Evolutionary conservation across 2,113 vertebrate genomes (phyloP).

Genomic region (Dasyornis broadbenti): DNA sequence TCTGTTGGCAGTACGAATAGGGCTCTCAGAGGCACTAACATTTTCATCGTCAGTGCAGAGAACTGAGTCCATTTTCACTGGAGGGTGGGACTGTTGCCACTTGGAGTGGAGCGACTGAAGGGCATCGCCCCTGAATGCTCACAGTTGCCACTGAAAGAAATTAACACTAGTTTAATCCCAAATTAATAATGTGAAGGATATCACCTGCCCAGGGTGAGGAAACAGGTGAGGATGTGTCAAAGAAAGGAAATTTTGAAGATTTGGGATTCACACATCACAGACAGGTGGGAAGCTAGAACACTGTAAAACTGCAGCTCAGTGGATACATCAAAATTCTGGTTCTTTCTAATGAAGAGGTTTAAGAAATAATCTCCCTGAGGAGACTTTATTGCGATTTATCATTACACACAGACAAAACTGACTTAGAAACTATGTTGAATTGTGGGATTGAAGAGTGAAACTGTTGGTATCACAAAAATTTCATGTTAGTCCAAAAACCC

Average conservation of each 20-base stretch:
- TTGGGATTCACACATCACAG: not conserved
- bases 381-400: not conserved
- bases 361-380: not conserved
- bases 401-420: not conserved
- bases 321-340: not conserved
- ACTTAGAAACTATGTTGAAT: not conserved
- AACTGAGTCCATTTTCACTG: not conserved
- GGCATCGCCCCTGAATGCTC: not conserved
- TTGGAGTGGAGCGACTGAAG: not conserved
- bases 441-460: not conserved
- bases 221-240: not conserved
- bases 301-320: not conserved
- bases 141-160: not conserved
- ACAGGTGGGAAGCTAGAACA: not conserved
- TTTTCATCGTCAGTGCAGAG: not conserved
- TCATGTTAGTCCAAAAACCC: fast-evolving
- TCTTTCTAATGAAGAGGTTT: not conserved
- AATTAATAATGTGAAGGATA: not conserved
- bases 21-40: not conserved
- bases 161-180: not conserved
- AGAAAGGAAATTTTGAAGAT: not conserved
- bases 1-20: not conserved
- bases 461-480: not conserved
- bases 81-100: not conserved
- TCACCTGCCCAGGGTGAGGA: not conserved